phyloP scores from a whole-genome alignment of 2,888 invertebrate species.

The Carcina quercana region DNA sequence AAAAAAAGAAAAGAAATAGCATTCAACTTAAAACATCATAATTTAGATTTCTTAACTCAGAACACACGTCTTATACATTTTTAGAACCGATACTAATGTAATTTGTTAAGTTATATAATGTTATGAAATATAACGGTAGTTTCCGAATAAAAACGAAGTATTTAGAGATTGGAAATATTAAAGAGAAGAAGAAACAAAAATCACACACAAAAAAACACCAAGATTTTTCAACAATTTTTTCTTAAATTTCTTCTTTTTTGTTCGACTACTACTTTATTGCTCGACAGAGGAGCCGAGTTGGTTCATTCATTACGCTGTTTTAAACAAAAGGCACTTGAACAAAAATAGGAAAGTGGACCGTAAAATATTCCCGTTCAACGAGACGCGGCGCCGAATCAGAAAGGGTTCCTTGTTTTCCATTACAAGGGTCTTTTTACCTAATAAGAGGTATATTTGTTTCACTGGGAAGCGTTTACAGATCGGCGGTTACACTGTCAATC shows the following conservation, averaged over 20 bases:
- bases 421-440: conserved; percentile 30
- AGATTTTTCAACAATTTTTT: neutral
- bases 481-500: no score
- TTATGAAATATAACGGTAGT: no score
- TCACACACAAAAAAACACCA: neutral
- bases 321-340: conserved; percentile 14
- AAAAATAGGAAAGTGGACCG: conserved; percentile 19
- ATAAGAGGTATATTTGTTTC: conserved; percentile 30
- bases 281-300: conserved; percentile 5
- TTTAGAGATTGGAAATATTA: neutral
- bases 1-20: no score
- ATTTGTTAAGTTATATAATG: no score
- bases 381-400: conserved; percentile 22
- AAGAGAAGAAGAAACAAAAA: neutral
- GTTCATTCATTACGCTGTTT: conserved; percentile 5
- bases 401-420: conserved; percentile 32
- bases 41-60: no score
- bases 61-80: no score
- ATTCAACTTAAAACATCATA: no score
- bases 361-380: conserved; percentile 23
- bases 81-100: no score
- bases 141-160: neutral
- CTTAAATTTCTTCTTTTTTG: neutral
- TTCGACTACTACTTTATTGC: neutral
- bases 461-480: conserved; percentile 11